phyloP scores from a whole-genome alignment of 2,888 invertebrate species.

The Drosophila rellima region DNA sequence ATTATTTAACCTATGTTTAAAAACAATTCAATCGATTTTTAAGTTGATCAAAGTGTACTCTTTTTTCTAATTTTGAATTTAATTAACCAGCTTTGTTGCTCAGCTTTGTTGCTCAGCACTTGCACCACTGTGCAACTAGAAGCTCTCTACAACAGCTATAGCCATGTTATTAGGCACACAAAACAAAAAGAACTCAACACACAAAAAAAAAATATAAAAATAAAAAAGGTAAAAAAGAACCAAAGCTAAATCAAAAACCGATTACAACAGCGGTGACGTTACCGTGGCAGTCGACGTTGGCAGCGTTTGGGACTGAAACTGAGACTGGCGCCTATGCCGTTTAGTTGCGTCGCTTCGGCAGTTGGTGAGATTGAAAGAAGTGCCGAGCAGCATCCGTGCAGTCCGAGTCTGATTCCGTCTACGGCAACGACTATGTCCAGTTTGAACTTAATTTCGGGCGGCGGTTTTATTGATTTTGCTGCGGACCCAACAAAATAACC shows the following conservation, averaged over 20 bases:
- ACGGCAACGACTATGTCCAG: slow-evolving; percentile 9
- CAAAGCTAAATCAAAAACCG: slow-evolving; percentile 44
- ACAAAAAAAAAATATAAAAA: slow-evolving; percentile 41
- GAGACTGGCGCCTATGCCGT: slow-evolving; percentile 50
- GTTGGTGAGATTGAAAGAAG: slow-evolving; percentile 61
- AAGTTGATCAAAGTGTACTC: not conserved
- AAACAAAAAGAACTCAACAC: slow-evolving; percentile 39
- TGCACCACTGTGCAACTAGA: slow-evolving; percentile 52
- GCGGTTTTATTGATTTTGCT: slow-evolving; percentile 44
- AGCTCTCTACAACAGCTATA: slow-evolving; percentile 26
- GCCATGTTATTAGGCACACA: slow-evolving; percentile 15
- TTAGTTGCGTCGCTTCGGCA: slow-evolving; percentile 47
- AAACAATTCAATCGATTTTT: too few species aligned
- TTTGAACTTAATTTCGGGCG: slow-evolving; percentile 4
- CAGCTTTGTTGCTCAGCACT: not conserved
- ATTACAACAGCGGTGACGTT: slow-evolving; percentile 66
- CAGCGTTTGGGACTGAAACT: not conserved
- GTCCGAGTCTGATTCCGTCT: slow-evolving; percentile 41
- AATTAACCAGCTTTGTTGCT: not conserved
- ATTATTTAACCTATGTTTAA: too few species aligned
- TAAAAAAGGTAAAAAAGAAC: slow-evolving; percentile 30
- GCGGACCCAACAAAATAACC: slow-evolving; percentile 28
- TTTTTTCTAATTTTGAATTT: not conserved
- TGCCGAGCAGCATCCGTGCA: too few species aligned
- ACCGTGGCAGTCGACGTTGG: slow-evolving; percentile 20